A percentile compares a stretch with the other conserved stretches of the same genome.
These are phyloP conservation scores for Anguilla marmorata DNA, from an alignment of 2,797 vertebrate genomes.

Conservation along the genomic window DNA sequence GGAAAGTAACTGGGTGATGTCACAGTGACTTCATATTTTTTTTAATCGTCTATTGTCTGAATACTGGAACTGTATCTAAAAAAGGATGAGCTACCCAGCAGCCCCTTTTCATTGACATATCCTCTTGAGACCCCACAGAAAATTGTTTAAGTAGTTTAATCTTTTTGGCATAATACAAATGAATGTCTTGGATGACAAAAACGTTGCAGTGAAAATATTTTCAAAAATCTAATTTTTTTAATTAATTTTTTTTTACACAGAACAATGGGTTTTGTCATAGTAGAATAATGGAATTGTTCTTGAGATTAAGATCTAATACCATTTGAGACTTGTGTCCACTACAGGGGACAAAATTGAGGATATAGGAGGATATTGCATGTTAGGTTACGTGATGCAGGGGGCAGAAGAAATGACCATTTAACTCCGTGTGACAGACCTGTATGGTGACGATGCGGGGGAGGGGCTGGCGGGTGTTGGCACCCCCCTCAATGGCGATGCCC, in stretches of 20 bases:
- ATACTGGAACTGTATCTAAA: not conserved
- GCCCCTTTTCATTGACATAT: too few species aligned
- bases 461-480: conserved; percentile 90
- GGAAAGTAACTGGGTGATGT: too few species aligned
- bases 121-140: too few species aligned
- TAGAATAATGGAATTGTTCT: not conserved
- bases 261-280: not conserved
- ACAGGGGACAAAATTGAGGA: not conserved
- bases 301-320: not conserved
- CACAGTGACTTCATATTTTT: too few species aligned
- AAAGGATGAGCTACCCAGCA: too few species aligned
- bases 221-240: too few species aligned
- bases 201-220: too few species aligned
- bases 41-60: not conserved
- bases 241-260: too few species aligned
- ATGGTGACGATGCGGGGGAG: conserved; percentile 92
- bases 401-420: not conserved
- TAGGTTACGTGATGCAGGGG: not conserved
- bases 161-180: too few species aligned
- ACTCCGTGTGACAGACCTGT: conserved; percentile 73
- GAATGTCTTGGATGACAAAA: too few species aligned
- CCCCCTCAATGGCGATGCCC: conserved; percentile 93
- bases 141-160: too few species aligned
- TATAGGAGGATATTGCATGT: not conserved
- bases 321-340: not conserved